These are phyloP conservation scores for Pristis pectinata DNA, from an alignment of 2,797 vertebrate genomes.

Conservation along the genomic window DNA sequence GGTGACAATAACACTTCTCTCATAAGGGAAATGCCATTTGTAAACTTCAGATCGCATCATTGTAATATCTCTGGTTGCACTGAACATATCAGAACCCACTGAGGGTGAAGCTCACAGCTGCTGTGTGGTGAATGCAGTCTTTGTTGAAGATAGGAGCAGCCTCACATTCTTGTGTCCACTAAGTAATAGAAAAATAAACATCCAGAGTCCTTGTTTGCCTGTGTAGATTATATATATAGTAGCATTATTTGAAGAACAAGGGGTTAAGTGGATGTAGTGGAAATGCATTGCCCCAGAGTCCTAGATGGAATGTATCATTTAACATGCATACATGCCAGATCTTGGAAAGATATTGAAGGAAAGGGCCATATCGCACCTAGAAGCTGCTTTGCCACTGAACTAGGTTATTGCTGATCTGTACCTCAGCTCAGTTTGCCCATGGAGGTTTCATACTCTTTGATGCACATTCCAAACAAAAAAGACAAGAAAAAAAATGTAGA, in stretches of 20 bases:
- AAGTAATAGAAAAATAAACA: not conserved
- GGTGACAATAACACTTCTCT: not conserved
- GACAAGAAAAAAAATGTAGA: not conserved
- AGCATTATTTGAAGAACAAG: too few species aligned
- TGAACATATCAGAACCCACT: not conserved
- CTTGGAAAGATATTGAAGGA: not conserved
- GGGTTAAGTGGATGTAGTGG: not conserved
- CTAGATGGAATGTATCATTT: not conserved
- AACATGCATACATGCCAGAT: not conserved
- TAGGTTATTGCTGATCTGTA: not conserved
- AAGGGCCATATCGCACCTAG: not conserved
- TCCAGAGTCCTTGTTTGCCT: not conserved
- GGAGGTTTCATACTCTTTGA: not conserved
- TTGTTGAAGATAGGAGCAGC: not conserved
- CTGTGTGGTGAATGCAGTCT: not conserved
- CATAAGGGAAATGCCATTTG: not conserved
- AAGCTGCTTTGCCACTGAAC: not conserved
- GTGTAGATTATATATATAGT: not conserved
- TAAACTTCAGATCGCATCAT: not conserved
- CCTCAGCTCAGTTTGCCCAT: not conserved
- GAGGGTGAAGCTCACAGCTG: not conserved
- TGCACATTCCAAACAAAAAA: not conserved
- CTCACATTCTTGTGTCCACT: not conserved
- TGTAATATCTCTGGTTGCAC: not conserved
- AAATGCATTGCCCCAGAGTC: not conserved